Evolutionary conservation across 2,797 vertebrate genomes (phyloP), one percentile per base, ranked within the genome.

Genomic region (Phalloptychus januarius): DNA sequence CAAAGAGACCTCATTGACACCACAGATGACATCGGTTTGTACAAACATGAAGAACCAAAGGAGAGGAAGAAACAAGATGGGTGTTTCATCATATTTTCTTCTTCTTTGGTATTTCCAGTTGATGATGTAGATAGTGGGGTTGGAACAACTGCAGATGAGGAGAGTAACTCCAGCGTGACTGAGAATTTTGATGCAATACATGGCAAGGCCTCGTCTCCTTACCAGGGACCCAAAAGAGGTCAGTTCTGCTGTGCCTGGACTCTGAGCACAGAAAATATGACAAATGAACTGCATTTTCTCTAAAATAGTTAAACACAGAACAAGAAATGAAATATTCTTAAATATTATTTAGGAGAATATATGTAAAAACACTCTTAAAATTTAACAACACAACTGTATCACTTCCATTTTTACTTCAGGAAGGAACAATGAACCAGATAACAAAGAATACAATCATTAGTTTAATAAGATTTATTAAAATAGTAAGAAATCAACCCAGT

Each of bases 131-230:
- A 75, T 63, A 67, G 61, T 33, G 10, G 74, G 0, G 36, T 50
- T 61, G 74, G 58, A 69, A 4, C 0, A 28, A 58, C 79, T 0
- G 44, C 76, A 25, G 87, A 86, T 0, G 78, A 81, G 6, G 73
- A 83, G 73, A 75, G 81, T 33, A 73, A 5, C 72, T 42, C 1
- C 75, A 85, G 78, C 15, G 0, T 28, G 0, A 25, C 65, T 56
- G 74, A 69, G 31, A 81, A 40, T 71, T 71, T 54, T 18, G 77
- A 85, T 0, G 65, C 80, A 75, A 85, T 79, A 72, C 70, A 80
- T 86, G 87, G 81, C 72, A 80, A 54, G 73, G 81, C 79, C 4
- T 86, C 81, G 0, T 80, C 79, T 0, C 73, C 79, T 7, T 75
- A 85, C 77, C 79, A 44, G 48, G 79, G 79, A 25, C 71, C 71